phyloP scores from a whole-genome alignment of 1,140 invertebrate genomes.

The Conopomorpha cramerella region DNA sequence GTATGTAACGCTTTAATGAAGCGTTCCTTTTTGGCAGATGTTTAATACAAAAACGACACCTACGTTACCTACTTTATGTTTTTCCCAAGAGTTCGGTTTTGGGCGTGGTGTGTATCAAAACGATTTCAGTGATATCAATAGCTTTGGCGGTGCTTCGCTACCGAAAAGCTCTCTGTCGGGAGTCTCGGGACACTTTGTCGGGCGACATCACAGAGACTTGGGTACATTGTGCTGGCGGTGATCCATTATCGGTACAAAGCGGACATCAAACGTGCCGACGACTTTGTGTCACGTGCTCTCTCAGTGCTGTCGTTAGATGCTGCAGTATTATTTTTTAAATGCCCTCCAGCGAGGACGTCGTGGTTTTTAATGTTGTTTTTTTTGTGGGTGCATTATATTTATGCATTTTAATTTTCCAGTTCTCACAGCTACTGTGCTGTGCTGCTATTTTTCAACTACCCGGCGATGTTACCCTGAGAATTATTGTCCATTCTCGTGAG shows the following conservation, averaged over 20 bases:
- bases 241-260: conserved; percentile 31
- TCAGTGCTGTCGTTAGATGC: too few species aligned
- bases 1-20: too few species aligned
- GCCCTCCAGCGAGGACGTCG: too few species aligned
- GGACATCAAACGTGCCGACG: conserved; percentile 33
- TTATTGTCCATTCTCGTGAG: too few species aligned
- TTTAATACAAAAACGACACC: neutral
- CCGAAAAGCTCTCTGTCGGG: conserved; percentile 38
- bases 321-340: too few species aligned
- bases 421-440: too few species aligned
- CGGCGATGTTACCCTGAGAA: neutral
- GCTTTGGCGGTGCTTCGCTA: conserved; percentile 34
- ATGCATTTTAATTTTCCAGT: neutral
- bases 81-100: neutral
- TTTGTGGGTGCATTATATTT: neutral
- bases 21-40: neutral
- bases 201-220: conserved; percentile 26
- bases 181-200: conserved; percentile 11
- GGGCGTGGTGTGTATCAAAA: conserved; percentile 30
- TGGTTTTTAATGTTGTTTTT: neutral
- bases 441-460: neutral
- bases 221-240: conserved; percentile 22
- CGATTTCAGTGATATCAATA: conserved; percentile 50
- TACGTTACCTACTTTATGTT: too few species aligned
- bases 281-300: conserved; percentile 1